A percentile compares a stretch with the other conserved stretches of the same genome.
phyloP scores from a whole-genome alignment of 2,113 vertebrate species.

The Python bivittatus region DNA sequence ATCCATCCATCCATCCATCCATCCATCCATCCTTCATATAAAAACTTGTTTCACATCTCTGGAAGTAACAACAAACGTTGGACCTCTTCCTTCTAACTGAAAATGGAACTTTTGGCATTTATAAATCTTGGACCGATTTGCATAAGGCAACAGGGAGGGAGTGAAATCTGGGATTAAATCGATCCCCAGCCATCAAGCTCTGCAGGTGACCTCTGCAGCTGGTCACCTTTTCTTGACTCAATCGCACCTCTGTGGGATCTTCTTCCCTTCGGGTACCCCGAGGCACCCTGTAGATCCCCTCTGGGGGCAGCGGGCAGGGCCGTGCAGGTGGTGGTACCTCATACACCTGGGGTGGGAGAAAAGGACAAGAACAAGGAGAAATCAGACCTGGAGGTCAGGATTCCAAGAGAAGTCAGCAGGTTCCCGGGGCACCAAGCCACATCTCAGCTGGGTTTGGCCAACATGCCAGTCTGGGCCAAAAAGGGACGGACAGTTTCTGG shows the following conservation, averaged over 20 bases:
- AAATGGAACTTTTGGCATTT: too few species aligned
- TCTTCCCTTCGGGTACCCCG: background rate
- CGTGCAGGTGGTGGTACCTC: slow-evolving; percentile 69
- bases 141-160: too few species aligned
- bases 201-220: background rate
- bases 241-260: background rate
- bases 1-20: too few species aligned
- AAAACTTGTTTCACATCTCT: too few species aligned
- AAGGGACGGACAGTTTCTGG: background rate
- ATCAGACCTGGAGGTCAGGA: background rate
- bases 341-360: slow-evolving; percentile 72
- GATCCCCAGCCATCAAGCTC: background rate
- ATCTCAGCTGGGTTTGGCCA: background rate
- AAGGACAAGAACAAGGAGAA: slow-evolving; percentile 1
- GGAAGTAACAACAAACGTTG: background rate
- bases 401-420: background rate
- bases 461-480: background rate
- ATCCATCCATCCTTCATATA: too few species aligned
- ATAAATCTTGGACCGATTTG: background rate
- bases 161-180: background rate
- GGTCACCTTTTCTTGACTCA: background rate
- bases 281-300: slow-evolving; percentile 46
- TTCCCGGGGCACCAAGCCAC: too few species aligned
- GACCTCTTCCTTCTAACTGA: background rate
- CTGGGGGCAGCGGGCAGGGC: slow-evolving; percentile 47